Conservation (phyloP, 2,113 vertebrate genomes). For the Tachycineta bicolor region DNA sequence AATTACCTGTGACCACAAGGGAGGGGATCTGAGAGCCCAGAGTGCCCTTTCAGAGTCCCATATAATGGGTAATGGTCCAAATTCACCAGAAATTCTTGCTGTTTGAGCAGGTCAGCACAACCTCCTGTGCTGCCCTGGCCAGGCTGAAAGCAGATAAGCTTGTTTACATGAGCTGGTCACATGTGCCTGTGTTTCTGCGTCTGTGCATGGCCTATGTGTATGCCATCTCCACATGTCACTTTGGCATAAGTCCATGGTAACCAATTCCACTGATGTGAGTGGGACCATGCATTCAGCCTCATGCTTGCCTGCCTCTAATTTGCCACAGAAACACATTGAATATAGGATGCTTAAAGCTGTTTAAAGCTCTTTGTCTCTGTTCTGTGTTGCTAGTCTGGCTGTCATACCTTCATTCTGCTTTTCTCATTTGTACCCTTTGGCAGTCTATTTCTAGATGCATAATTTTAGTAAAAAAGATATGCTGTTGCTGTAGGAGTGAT, state of each 20-base stretch:
- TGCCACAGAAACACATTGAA: accelerated
- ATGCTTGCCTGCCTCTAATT: neutral
- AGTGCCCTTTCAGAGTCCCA: neutral
- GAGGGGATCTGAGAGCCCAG: neutral
- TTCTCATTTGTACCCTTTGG: neutral
- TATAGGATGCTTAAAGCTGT: neutral
- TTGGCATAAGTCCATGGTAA: neutral
- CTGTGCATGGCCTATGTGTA: neutral
- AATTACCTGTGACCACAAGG: neutral
- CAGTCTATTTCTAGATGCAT: neutral
- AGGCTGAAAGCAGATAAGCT: neutral
- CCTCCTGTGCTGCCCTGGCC: neutral
- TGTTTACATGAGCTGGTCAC: neutral
- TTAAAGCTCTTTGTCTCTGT: neutral
- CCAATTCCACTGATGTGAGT: neutral
- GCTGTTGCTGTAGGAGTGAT: neutral
- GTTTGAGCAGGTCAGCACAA: neutral
- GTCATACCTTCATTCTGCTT: neutral
- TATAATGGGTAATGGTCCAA: neutral
- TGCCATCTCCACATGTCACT: neutral
- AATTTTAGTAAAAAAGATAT: neutral
- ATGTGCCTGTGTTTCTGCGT: neutral
- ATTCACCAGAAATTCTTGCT: neutral
- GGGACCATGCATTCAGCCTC: neutral
- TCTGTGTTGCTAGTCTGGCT: neutral